These are phyloP conservation scores for Scalopus aquaticus DNA, from an alignment of 2,113 vertebrate species.

Conservation along the genomic window DNA sequence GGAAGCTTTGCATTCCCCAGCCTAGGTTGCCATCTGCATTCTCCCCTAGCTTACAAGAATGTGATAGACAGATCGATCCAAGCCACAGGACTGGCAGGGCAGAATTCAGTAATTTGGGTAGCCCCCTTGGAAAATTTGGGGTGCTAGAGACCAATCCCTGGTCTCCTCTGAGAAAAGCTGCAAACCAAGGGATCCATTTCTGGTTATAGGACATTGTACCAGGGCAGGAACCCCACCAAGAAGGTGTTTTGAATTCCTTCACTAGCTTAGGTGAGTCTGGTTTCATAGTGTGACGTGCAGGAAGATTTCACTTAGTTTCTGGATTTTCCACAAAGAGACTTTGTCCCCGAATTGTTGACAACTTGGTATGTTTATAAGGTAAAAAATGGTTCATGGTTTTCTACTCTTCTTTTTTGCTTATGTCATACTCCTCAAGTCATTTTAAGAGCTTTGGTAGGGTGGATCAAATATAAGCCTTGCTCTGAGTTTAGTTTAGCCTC, in stretches of 20 bases:
- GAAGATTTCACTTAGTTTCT: background rate
- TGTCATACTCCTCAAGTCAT: background rate
- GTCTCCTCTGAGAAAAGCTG: background rate
- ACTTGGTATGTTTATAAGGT: background rate
- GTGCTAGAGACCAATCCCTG: background rate
- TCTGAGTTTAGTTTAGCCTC: background rate
- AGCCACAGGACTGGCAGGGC: background rate
- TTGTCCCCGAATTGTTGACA: background rate
- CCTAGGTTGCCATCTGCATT: background rate
- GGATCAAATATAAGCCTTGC: background rate
- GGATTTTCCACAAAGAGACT: background rate
- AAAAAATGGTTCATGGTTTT: background rate
- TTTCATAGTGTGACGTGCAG: background rate
- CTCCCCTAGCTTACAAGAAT: background rate
- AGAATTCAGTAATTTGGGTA: background rate
- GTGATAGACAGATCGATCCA: background rate
- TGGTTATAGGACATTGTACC: background rate
- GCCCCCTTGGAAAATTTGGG: background rate
- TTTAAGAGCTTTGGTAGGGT: background rate
- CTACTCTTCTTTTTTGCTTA: background rate
- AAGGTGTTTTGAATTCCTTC: background rate
- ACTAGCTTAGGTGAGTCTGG: background rate
- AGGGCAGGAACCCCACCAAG: background rate
- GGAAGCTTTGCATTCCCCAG: background rate
- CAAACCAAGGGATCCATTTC: background rate